These are phyloP conservation scores for Atta texana DNA, from an alignment of 1,140 invertebrate species.

Conservation along the genomic window DNA sequence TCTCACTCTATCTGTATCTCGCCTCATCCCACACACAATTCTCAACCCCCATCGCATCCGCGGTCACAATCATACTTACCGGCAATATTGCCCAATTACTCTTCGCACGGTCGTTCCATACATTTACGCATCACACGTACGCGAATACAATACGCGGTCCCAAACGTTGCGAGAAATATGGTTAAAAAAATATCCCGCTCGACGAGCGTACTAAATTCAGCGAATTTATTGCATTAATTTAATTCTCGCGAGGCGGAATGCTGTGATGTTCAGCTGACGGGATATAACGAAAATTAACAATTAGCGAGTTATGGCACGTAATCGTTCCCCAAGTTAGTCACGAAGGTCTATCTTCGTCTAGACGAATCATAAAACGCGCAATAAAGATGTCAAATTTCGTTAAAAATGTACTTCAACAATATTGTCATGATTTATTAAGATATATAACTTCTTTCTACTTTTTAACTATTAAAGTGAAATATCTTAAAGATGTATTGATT, in stretches of 20 bases:
- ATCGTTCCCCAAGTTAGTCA: background rate
- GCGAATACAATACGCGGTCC: conserved; percentile 32
- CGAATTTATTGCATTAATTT: conserved; percentile 70
- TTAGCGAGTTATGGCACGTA: conserved; percentile 42
- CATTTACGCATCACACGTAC: conserved; percentile 65
- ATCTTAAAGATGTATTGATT: background rate
- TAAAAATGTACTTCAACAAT: background rate
- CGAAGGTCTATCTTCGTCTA: background rate
- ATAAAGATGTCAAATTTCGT: background rate
- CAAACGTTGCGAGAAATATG: conserved; percentile 46
- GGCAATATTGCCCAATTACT: conserved; percentile 61
- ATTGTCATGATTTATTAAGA: background rate
- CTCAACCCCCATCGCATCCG: conserved; percentile 52
- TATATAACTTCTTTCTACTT: background rate
- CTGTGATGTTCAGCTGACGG: background rate
- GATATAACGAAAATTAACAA: conserved; percentile 42
- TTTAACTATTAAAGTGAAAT: background rate
- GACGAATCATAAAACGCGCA: background rate
- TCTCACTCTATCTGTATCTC: conserved; percentile 26
- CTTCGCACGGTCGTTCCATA: conserved; percentile 64
- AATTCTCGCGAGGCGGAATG: conserved; percentile 29
- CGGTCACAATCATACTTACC: conserved; percentile 57
- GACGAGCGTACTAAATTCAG: conserved; percentile 76
- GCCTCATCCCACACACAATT: conserved; percentile 3
- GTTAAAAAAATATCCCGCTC: conserved; percentile 56